Base-by-base conservation (phyloP, 2,888 invertebrate genomes). In the Salpingus planirostris region DNA sequence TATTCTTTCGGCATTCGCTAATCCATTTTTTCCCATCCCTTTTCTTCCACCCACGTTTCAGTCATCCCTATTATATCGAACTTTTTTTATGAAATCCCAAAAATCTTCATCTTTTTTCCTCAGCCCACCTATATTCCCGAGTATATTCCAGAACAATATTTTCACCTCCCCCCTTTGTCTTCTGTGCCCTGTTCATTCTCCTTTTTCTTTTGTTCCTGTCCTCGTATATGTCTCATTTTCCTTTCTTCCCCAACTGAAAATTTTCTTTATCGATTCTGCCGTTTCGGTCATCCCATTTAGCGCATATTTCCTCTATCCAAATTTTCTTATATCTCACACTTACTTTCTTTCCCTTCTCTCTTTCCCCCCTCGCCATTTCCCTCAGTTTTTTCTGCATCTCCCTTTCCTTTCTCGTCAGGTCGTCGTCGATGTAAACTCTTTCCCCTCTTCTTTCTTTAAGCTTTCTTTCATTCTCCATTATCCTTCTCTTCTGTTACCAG, bases 371-470 rank as follows among this genome's bases (percentile, higher is more conserved):
- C 10, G n/a, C 27, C 8, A 14, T 6, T 11, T 5, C 10, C 5
- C 27, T 5, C 10, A 13, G 5, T 27, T 15, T 5, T 15, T 27
- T 27, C 27, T 15, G 14, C 7, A 14, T 13, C 27, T 15, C 27
- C 13, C 15, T 27, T 10, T 15, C 13, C 13, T 10, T 27, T 15
- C 10, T 8, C 13, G 13, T 27, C 13, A 13, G 6, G 8, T 27
- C 27, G 8, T 15, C 13, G 13, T 15, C 13, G 6, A 14, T 27
- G 8, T 7, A 13, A 13, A 14, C 13, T 12, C 13, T 15, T 27
- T 11, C 15, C 7, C 27, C 15, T 15, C n/a, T 15, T 7, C 5
- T 27, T 27, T 12, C 27, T 27, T 15, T 27, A 6, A 27, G 27
- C 13, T 15, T 27, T 7, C 13, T 27, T 12, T 15, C 13, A n/a